Conservation (phyloP, 2,888 invertebrate species). For the Leucozona laternaria region DNA sequence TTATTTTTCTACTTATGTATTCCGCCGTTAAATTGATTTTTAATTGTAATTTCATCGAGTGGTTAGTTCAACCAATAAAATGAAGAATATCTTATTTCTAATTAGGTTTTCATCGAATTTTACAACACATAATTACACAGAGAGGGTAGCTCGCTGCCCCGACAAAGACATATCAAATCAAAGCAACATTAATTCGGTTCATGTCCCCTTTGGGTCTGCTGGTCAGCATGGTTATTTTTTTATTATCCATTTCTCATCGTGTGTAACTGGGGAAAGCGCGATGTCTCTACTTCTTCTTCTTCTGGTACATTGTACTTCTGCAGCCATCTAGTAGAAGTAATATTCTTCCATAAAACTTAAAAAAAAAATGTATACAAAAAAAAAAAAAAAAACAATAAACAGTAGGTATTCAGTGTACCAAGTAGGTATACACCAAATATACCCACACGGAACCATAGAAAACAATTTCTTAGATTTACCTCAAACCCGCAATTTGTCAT, state of each 20-base stretch:
- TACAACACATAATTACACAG: constrained; percentile 14
- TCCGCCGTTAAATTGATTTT: neutral
- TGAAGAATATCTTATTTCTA: neutral
- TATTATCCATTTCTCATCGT: constrained; percentile 7
- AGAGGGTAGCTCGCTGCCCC: neutral
- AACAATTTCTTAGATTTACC: constrained; percentile 50
- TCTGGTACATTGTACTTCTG: constrained; percentile 26
- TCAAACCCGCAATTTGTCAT: constrained; percentile 62
- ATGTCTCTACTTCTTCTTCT: constrained; percentile 33
- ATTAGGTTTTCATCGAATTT: neutral
- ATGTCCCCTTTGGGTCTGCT: constrained; percentile 28
- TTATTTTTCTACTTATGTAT: neutral
- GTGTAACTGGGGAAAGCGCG: constrained; percentile 39
- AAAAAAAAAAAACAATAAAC: constrained; percentile 49
- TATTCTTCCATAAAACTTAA: constrained; percentile 17
- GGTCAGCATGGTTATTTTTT: constrained; percentile 19
- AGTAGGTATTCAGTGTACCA: constrained; percentile 13
- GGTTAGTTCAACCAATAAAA: constrained; percentile 12
- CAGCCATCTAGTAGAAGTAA: constrained; percentile 12
- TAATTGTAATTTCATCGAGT: constrained; percentile 4
- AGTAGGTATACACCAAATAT: no score
- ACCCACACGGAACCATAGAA: constrained; percentile 36
- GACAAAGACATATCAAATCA: constrained; percentile 18
- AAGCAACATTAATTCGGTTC: constrained; percentile 41
- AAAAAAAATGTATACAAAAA: constrained; percentile 20